A percentile compares a stretch with the other conserved stretches of the same genome.
phyloP scores from a whole-genome alignment of 2,113 vertebrate species.

The Myrmecobius fasciatus region DNA sequence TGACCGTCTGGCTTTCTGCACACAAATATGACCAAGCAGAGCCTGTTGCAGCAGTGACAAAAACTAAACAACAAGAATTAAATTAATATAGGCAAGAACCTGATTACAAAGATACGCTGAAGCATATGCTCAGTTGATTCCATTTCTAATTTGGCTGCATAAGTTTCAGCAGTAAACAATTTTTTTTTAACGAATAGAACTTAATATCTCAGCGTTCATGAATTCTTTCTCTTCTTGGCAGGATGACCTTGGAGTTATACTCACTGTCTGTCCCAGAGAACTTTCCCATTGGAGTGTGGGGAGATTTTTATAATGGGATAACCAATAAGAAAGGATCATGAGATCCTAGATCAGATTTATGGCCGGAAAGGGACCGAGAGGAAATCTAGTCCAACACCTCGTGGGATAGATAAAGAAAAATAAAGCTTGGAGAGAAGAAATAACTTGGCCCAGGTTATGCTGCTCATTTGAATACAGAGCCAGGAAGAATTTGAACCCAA shows the following conservation, averaged over 20 bases:
- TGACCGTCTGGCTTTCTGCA: slow-evolving; percentile 26
- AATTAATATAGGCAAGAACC: slow-evolving; percentile 48
- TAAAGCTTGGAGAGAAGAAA: background rate
- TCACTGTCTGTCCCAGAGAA: slow-evolving; percentile 48
- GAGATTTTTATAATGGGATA: slow-evolving; percentile 53
- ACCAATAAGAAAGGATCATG: background rate
- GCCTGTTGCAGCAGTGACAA: background rate
- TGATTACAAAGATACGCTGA: slow-evolving; percentile 56
- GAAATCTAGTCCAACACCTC: background rate
- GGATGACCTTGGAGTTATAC: slow-evolving; percentile 43
- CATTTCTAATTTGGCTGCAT: slow-evolving; percentile 52
- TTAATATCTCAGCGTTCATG: slow-evolving; percentile 53
- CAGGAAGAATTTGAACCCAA: background rate
- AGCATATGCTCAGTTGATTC: slow-evolving; percentile 58
- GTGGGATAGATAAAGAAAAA: background rate
- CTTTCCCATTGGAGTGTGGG: slow-evolving; percentile 54
- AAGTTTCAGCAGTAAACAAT: slow-evolving; percentile 62
- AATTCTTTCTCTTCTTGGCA: slow-evolving; percentile 33
- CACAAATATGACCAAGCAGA: slow-evolving; percentile 44
- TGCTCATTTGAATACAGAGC: background rate
- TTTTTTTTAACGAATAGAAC: slow-evolving; percentile 39
- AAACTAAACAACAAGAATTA: slow-evolving; percentile 51
- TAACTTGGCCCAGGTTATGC: slow-evolving; percentile 43
- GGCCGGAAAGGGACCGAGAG: background rate
- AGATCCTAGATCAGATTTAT: background rate